phyloP scores from a whole-genome alignment of 2,888 invertebrate genomes.

The Julus scanicus region DNA sequence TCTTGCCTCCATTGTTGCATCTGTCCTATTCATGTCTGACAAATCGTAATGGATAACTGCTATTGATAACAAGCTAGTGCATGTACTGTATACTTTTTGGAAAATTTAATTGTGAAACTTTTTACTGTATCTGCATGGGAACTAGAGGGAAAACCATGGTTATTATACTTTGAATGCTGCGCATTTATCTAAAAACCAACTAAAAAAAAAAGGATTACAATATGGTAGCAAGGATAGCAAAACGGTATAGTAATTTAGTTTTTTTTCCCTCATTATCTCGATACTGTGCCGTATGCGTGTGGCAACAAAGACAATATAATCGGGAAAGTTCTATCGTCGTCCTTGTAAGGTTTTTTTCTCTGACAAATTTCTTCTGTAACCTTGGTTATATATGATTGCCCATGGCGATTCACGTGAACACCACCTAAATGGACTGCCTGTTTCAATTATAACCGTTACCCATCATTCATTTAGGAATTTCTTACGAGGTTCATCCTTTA shows the following conservation, averaged over 20 bases:
- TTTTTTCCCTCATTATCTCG: neutral
- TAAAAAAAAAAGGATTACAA: neutral
- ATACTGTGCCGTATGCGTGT: neutral
- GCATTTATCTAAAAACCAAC: neutral
- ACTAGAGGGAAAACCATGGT: too few species aligned
- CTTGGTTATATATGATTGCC: conserved; percentile 14
- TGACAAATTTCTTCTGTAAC: conserved; percentile 17
- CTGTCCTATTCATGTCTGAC: too few species aligned
- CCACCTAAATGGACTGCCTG: conserved; percentile 4
- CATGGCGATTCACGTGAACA: conserved; percentile 36
- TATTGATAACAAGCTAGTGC: too few species aligned
- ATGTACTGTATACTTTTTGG: too few species aligned
- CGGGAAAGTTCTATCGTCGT: neutral
- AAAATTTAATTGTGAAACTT: too few species aligned
- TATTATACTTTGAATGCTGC: neutral
- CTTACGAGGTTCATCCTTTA: conserved; percentile 7
- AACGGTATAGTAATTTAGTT: neutral
- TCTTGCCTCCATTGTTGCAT: too few species aligned
- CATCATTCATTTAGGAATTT: neutral
- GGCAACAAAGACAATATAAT: neutral
- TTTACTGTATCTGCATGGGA: too few species aligned
- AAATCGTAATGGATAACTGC: too few species aligned
- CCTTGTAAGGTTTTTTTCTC: neutral
- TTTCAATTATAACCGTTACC: conserved; percentile 42
- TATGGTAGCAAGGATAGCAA: neutral